Evolutionary conservation across 2,113 vertebrate genomes (phyloP), one percentile per base, ranked within the genome.

Genomic region (Emydura subglobosa): DNA sequence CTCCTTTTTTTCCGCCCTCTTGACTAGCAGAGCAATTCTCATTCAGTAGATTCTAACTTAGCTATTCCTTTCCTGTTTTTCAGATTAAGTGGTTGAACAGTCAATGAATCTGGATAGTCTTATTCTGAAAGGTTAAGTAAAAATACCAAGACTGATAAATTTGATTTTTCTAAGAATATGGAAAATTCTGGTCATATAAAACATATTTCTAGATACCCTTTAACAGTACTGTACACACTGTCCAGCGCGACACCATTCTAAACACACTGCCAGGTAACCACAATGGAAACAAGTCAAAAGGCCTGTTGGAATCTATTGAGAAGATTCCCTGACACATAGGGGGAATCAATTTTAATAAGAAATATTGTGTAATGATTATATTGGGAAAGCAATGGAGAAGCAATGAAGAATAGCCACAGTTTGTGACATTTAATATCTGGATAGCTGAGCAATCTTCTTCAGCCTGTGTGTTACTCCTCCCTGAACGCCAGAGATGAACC

Each of bases 131-230:
- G 89, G 50, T 17, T 86, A 78, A 85, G 79, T 47, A 93, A 50
- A 83, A 86, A 79, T 53, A 84, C 54, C 68, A 49, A 39, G 24
- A 94, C 57, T 24, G 39, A 90, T 16, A 92, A 65, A 76, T 54
- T 91, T 81, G 84, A 91, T 89, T 93, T 92, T 81, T 74, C 74
- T 53, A 76, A 85, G 79, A 17, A n/a, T 59, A 78, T 0, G 85
- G 82, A 84, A 87, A 87, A 83, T 82, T 91, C 91, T 90, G 88
- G 84, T 88, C 59, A 88, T 76, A 82, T 68, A 81, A 10, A n/a
- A 39, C n/a, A 88, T 65, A 76, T 83, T 88, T 92, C 47, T 91
- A n/a, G 34, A 12, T 50, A 4, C 49, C 61, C 34, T 34, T 95
- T 86, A 90, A 79, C 49, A 68, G 16, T n/a, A 68, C 85, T 34